Base-by-base conservation (phyloP, 2,888 invertebrate species). In the Xanthia icteritia region DNA sequence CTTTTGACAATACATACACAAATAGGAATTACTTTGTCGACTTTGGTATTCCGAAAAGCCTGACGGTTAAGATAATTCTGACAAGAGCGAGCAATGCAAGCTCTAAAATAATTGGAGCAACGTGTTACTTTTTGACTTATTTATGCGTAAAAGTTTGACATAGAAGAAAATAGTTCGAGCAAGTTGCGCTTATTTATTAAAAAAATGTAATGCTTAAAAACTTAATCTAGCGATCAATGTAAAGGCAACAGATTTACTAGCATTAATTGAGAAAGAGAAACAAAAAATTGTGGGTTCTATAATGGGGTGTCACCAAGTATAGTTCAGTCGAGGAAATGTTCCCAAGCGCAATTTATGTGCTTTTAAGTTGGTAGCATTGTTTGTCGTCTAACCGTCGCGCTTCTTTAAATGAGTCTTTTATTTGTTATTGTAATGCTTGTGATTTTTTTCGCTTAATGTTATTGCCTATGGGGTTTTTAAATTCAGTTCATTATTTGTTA, bases 321-420 rank as follows among this genome's bases (percentile, higher is more conserved):
- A 45, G 51, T n/a, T 45, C 5, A 17, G 20, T 45, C 6, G 11
- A 15, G 8, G 9, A 66, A 48, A 79, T 72, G 51, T 76, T 82
- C 54, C 76, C 61, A 61, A 82, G 56, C 61, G 54, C 13, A 39
- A 27, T 27, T 6, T 11, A 17, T 0, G 1, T 42, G 8, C 0
- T 58, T 58, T 75, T 58, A 27, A 20, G 78, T 79, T 79, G 78
- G 78, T 76, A 79, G 65, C 27, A 68, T 61, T 87, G 89, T 17
- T 39, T 42, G 17, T 66, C 56, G 64, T 51, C 1, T 76, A 87
- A 88, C 87, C 87, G 87, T 87, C 77, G 86, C 70, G 67, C 42
- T 68, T 67, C 81, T 87, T 88, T 87, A 76, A 88, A 88, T 65
- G 9, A 61, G 48, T 67, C 67, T 83, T 77, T 70, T 80, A 74